Evolutionary conservation across 2,888 invertebrate species (phyloP).

Genomic region (Hirtodrosophila confusa): DNA sequence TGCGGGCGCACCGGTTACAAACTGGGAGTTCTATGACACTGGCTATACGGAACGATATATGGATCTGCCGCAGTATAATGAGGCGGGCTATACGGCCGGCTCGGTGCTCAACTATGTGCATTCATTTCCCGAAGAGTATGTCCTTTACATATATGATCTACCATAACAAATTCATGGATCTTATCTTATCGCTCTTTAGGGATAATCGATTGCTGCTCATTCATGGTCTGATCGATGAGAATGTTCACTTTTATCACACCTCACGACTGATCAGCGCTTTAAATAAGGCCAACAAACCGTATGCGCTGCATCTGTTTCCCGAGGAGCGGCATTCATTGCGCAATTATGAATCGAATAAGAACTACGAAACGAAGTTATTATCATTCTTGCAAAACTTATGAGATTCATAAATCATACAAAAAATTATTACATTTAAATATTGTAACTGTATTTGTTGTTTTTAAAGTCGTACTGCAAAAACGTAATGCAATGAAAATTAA

Average conservation of each 20-base stretch:
- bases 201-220: conserved; percentile 96
- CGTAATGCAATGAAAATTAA: conserved; percentile 12
- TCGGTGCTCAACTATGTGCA: conserved; percentile 93
- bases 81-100: conserved; percentile 91
- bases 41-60: conserved; percentile 99
- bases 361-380: conserved; percentile 97
- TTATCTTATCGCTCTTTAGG: conserved; percentile 83
- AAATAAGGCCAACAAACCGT: conserved; percentile 97
- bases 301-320: conserved; percentile 97
- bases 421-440: conserved; percentile 21
- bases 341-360: conserved; percentile 96
- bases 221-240: conserved; percentile 99
- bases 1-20: conserved; percentile 98
- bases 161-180: not conserved
- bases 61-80: conserved; percentile 92
- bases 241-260: conserved; percentile 99
- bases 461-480: conserved; percentile 10
- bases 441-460: conserved; percentile 35
- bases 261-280: conserved; percentile 95
- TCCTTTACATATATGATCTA: too few relatives aligned
- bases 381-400: conserved; percentile 95
- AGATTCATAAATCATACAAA: conserved; percentile 68
- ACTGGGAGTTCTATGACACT: conserved; percentile 98
- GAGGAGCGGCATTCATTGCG: conserved; percentile 98
- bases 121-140: conserved; percentile 96